phyloP scores from a whole-genome alignment of 2,888 invertebrate species.

The Venustoraphidia nigricollis region DNA sequence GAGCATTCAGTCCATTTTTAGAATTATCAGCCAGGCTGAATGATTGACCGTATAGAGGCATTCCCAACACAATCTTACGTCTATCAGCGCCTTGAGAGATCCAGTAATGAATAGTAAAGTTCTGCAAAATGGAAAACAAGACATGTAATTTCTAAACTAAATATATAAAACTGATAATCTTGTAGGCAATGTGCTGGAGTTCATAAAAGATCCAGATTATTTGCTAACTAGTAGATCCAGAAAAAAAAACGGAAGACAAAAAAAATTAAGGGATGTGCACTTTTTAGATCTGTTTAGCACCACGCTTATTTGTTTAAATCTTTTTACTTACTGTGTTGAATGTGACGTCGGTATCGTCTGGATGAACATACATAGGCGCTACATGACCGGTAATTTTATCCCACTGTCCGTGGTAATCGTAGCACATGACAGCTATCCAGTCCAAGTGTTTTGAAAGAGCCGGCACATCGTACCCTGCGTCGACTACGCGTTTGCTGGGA shows the following conservation, averaged over 20 bases:
- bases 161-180: not conserved
- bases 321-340: slow-evolving; percentile 53
- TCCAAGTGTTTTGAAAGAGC: slow-evolving; percentile 60
- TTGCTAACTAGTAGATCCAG: not conserved
- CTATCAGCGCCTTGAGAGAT: slow-evolving; percentile 62
- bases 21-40: slow-evolving; percentile 59
- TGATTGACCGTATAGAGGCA: slow-evolving; percentile 81
- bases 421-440: slow-evolving; percentile 85
- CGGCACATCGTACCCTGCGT: slow-evolving; percentile 72
- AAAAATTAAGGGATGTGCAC: not conserved
- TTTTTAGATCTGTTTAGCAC: not conserved
- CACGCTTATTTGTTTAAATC: not conserved
- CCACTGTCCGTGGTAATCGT: slow-evolving; percentile 87
- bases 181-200: too few species aligned
- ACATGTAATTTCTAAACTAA: not conserved
- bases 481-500: slow-evolving; percentile 68
- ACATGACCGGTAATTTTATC: slow-evolving; percentile 82
- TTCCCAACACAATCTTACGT: slow-evolving; percentile 68
- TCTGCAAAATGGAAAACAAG: slow-evolving; percentile 32
- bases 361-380: slow-evolving; percentile 69
- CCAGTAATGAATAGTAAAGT: slow-evolving; percentile 82
- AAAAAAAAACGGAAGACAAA: not conserved
- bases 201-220: not conserved
- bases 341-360: slow-evolving; percentile 53
- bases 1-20: slow-evolving; percentile 52